Base-by-base conservation (phyloP, 2,888 invertebrate species). In the Priocnemis perturbator region DNA sequence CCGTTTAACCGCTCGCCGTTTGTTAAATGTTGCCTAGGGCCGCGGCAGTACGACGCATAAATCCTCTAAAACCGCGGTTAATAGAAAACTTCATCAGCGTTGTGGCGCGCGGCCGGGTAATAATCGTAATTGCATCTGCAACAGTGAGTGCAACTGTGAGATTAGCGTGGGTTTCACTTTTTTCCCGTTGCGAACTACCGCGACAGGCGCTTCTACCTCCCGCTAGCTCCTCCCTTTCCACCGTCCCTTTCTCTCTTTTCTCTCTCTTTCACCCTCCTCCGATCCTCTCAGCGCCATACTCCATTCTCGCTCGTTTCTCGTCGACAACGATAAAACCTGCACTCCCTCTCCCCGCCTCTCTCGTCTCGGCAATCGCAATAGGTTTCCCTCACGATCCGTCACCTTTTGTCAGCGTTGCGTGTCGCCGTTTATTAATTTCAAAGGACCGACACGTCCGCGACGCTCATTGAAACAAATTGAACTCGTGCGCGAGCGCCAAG, bases 141-240 rank as follows among this genome's bases (percentile, higher is more conserved):
- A 63, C 58, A 64, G 63, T 15, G 71, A 66, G 64, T 63, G 69
- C 59, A 67, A 63, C 69, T 52, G 19, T 53, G 67, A 71, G 70
- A 78, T 78, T 75, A 78, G 65, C 66, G 55, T 5, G 61, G 67
- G 67, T 77, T 78, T 77, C 73, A 71, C 75, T 78, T 75, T 71
- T 78, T 67, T 60, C 50, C 15, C 61, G 62, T 37, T 37, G 37
- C 37, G 14, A 37, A 11, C 23, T 20, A 9, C 58, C 45, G 61
- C 62, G 65, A 63, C 70, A 50, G 50, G 17, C 50, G 19, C 20
- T 50, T 20, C 50, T 17, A 3, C 50, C 50, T 50, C 20, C 50
- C 17, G 5, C 20, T 11, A 37, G 14, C 37, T 37, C 11, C 23
- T 23, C 55, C 21, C 23, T 4, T 50, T 50, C 17, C 30, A 23